Percentiles rank a stretch among this genome's conserved stretches.
These are phyloP conservation scores for Ormyrus thymus DNA, from an alignment of 2,888 invertebrate genomes.

Conservation along the genomic window DNA sequence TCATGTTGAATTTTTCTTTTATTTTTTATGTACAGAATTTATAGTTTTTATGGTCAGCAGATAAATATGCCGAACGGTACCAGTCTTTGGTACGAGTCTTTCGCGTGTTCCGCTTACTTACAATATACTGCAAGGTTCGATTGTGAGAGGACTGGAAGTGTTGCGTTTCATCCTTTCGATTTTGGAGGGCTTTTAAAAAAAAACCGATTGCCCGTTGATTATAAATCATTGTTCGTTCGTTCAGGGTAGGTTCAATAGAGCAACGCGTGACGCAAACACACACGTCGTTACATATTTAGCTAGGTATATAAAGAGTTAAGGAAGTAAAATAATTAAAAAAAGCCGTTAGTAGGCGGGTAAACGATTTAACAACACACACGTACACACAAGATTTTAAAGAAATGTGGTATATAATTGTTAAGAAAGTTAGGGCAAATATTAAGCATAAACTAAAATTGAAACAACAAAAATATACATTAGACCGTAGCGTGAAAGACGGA, in stretches of 20 bases:
- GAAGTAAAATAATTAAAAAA: slow-evolving; percentile 10
- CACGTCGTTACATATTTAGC: slow-evolving; percentile 43
- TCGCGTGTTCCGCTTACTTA: slow-evolving; percentile 17
- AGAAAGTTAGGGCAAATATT: background rate
- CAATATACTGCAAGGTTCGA: slow-evolving; percentile 16
- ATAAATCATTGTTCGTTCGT: slow-evolving; percentile 52
- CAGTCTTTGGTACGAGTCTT: slow-evolving; percentile 6
- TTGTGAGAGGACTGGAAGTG: slow-evolving; percentile 17
- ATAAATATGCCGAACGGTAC: slow-evolving; percentile 2
- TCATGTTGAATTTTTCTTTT: slow-evolving; percentile 41
- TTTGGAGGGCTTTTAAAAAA: slow-evolving; percentile 37
- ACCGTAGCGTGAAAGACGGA: slow-evolving; percentile 3
- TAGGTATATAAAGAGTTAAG: slow-evolving; percentile 43
- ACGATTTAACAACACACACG: slow-evolving; percentile 32
- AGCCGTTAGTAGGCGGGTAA: slow-evolving; percentile 23
- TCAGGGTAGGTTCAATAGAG: slow-evolving; percentile 40
- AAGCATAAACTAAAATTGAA: slow-evolving; percentile 15
- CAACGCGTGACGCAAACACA: slow-evolving; percentile 21
- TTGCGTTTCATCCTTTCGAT: slow-evolving; percentile 3
- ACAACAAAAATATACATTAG: slow-evolving; percentile 20
- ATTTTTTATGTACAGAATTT: slow-evolving; percentile 38
- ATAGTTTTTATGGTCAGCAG: slow-evolving; percentile 37
- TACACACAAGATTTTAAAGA: slow-evolving; percentile 1
- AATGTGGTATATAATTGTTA: slow-evolving; percentile 28
- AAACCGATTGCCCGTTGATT: slow-evolving; percentile 37